These are phyloP conservation scores for Zootermopsis nevadensis DNA, from an alignment of 2,888 invertebrate species.

Conservation along the genomic window DNA sequence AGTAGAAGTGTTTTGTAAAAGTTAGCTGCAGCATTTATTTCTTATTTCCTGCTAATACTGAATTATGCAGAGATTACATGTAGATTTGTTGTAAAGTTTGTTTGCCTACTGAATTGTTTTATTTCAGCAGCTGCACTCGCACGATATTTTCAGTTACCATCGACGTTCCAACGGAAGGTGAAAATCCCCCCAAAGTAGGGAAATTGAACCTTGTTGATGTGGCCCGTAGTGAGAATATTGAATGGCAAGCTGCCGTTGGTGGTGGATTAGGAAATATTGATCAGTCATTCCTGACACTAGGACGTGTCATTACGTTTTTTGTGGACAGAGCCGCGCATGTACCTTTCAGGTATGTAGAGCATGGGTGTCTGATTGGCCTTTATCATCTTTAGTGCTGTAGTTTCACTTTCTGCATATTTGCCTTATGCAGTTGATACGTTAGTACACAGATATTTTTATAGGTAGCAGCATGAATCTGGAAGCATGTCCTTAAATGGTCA, in stretches of 20 bases:
- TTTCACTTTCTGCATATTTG: too few relatives aligned
- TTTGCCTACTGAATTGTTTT: not conserved
- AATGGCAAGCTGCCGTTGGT: conserved; percentile 93
- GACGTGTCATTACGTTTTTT: conserved; percentile 93
- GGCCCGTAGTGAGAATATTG: conserved; percentile 97
- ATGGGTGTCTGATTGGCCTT: too few relatives aligned
- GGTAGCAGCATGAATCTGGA: too few relatives aligned
- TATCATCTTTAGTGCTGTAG: too few relatives aligned
- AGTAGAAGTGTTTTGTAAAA: too few relatives aligned
- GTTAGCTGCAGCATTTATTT: too few relatives aligned
- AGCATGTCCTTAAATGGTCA: too few relatives aligned
- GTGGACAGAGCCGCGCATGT: conserved; percentile 93
- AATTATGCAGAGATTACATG: too few relatives aligned
- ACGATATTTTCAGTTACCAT: conserved; percentile 95
- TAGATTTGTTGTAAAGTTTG: too few relatives aligned
- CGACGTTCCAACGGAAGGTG: conserved; percentile 88
- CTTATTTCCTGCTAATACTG: too few relatives aligned
- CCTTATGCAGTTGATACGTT: too few relatives aligned
- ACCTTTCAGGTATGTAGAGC: conserved; percentile 81
- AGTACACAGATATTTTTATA: too few relatives aligned
- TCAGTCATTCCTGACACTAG: conserved; percentile 92
- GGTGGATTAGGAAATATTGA: conserved; percentile 97
- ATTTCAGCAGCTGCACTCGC: conserved; percentile 86
- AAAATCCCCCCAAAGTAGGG: conserved; percentile 92
- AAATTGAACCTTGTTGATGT: conserved; percentile 98